These are phyloP conservation scores for Malacoctenus gilli DNA, from an alignment of 2,797 vertebrate genomes.

Conservation along the genomic window DNA sequence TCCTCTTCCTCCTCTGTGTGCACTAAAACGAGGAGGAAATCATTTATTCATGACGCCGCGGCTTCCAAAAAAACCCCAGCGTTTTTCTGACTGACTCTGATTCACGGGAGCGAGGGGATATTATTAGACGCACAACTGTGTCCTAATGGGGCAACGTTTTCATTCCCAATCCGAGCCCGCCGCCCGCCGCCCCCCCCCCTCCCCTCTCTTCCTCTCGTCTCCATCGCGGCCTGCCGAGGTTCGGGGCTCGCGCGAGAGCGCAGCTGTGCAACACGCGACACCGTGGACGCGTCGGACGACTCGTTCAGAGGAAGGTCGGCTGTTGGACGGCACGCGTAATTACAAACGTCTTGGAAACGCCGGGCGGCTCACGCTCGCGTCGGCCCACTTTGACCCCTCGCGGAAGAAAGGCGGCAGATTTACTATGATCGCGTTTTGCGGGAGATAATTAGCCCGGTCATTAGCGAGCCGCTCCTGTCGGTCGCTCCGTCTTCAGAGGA, in stretches of 20 bases:
- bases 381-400: slow-evolving; percentile 44
- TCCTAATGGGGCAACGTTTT: slow-evolving; percentile 63
- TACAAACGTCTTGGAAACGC: slow-evolving; percentile 19
- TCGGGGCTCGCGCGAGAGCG: slow-evolving; percentile 27
- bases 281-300: slow-evolving; percentile 14
- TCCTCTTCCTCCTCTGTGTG: slow-evolving; percentile 39
- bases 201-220: slow-evolving; percentile 23
- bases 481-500: slow-evolving; percentile 39
- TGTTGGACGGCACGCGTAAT: slow-evolving; percentile 29
- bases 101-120: slow-evolving; percentile 63
- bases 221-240: slow-evolving; percentile 17
- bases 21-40: slow-evolving; percentile 68
- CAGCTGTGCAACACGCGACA: slow-evolving; percentile 40
- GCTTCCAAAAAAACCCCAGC: slow-evolving; percentile 67
- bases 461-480: slow-evolving; percentile 50
- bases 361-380: slow-evolving; percentile 34
- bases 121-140: slow-evolving; percentile 70
- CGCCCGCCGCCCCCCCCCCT: slow-evolving; percentile 26
- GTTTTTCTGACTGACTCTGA: slow-evolving; percentile 63
- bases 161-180: slow-evolving; percentile 48
- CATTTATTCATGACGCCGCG: slow-evolving; percentile 76
- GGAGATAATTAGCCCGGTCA: slow-evolving; percentile 55
- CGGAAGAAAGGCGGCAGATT: slow-evolving; percentile 53
- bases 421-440: slow-evolving; percentile 40
- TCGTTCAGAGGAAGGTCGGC: slow-evolving; percentile 15